Conservation (phyloP, 1,140 invertebrate species). For the Leguminivora glycinivorella region DNA sequence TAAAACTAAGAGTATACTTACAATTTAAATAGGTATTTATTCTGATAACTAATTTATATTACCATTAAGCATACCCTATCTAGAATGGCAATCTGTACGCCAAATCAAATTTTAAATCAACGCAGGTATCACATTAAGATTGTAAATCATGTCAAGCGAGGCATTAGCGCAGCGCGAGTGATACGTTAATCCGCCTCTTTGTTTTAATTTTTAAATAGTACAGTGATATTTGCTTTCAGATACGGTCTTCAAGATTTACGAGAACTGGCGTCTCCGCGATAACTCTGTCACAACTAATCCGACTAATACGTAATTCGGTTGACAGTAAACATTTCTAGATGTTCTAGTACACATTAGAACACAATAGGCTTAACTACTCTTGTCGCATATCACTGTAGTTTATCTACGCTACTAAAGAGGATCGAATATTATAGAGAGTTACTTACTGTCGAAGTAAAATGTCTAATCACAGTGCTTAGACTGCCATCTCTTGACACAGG, state of each 20-base stretch:
- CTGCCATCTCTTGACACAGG: too few relatives aligned
- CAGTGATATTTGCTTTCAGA: slow-evolving; percentile 75
- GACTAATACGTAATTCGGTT: slow-evolving; percentile 69
- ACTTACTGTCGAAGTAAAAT: too few relatives aligned
- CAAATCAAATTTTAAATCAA: slow-evolving; percentile 71
- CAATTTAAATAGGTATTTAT: too few relatives aligned
- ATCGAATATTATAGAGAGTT: too few relatives aligned
- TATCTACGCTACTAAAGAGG: too few relatives aligned
- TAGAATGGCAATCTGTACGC: not conserved
- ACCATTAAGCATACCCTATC: too few relatives aligned
- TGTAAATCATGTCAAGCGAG: slow-evolving; percentile 60
- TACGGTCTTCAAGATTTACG: slow-evolving; percentile 74
- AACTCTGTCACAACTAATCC: slow-evolving; percentile 73
- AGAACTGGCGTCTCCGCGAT: slow-evolving; percentile 69
- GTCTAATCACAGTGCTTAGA: too few relatives aligned
- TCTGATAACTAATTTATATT: too few relatives aligned
- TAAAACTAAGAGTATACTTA: too few relatives aligned
- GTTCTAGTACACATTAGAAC: slow-evolving; percentile 50
- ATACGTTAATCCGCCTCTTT: slow-evolving; percentile 75
- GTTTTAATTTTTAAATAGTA: slow-evolving; percentile 77
- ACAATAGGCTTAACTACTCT: slow-evolving; percentile 69
- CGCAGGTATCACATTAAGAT: slow-evolving; percentile 57
- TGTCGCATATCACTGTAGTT: slow-evolving; percentile 61
- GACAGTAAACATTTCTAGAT: slow-evolving; percentile 66
- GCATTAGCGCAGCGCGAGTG: slow-evolving; percentile 62